Evolutionary conservation across 2,888 invertebrate species (phyloP).

Genomic region (Dicyrtoma fusca): DNA sequence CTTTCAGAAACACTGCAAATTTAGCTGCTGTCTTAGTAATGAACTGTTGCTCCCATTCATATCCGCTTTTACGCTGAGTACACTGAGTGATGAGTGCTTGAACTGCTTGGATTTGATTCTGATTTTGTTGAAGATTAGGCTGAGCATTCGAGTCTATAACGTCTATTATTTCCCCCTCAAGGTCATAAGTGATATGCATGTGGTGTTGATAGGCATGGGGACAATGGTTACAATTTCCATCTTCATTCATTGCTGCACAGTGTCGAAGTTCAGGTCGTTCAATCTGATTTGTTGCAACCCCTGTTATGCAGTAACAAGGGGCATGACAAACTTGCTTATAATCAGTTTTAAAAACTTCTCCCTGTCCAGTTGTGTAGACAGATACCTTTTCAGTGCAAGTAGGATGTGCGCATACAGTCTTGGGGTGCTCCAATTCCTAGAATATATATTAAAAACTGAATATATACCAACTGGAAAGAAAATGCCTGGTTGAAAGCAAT

Average conservation of each 20-base stretch:
- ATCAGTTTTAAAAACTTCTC: neutral
- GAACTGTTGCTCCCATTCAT: no score
- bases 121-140: constrained; percentile 17
- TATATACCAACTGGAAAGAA: no score
- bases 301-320: constrained; percentile 3
- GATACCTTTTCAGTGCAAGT: constrained; percentile 8
- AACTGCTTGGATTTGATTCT: constrained; percentile 24
- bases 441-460: no score
- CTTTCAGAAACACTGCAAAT: no score
- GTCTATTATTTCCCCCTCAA: no score
- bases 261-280: no score
- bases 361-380: neutral
- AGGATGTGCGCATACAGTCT: constrained; percentile 33
- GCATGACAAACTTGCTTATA: constrained; percentile 38
- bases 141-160: neutral
- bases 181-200: constrained; percentile 30
- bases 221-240: neutral
- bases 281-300: neutral
- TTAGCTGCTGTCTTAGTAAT: no score
- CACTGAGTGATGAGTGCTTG: constrained; percentile 12
- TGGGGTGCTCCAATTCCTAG: constrained; percentile 20
- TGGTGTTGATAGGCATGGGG: constrained; percentile 33
- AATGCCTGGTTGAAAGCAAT: no score
- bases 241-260: no score
- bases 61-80: neutral